Evolutionary conservation across 2,797 vertebrate species (phyloP).

Genomic region (Macropus fuliginosus): DNA sequence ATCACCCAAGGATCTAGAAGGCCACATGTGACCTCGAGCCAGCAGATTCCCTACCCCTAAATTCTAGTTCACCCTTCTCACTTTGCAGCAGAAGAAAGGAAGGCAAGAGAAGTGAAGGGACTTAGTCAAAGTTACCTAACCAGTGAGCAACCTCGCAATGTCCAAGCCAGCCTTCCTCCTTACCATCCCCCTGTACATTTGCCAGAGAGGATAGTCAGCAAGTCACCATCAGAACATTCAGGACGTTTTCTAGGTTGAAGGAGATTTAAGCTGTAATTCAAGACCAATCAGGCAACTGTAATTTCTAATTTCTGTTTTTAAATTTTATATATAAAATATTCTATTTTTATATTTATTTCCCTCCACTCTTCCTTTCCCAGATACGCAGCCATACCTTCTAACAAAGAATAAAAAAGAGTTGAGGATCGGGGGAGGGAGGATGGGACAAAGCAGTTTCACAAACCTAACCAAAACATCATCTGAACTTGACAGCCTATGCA

Average conservation of each 20-base stretch:
- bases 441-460: neutral
- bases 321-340: neutral
- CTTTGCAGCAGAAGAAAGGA: too few relatives aligned
- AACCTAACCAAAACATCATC: neutral
- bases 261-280: neutral
- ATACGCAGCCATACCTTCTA: neutral
- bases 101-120: too few relatives aligned
- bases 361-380: neutral
- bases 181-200: neutral
- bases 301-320: neutral
- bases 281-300: neutral
- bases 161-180: neutral
- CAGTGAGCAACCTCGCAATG: too few relatives aligned
- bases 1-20: too few relatives aligned
- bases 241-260: neutral
- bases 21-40: too few relatives aligned
- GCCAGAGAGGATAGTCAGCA: neutral
- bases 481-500: too few relatives aligned
- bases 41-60: too few relatives aligned
- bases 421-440: neutral
- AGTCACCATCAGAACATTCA: too few relatives aligned
- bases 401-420: neutral
- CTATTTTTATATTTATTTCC: neutral
- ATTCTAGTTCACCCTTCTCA: too few relatives aligned
- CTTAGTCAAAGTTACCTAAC: too few relatives aligned